Base-by-base conservation (phyloP, 2,113 vertebrate species). In the Albula glossodonta region DNA sequence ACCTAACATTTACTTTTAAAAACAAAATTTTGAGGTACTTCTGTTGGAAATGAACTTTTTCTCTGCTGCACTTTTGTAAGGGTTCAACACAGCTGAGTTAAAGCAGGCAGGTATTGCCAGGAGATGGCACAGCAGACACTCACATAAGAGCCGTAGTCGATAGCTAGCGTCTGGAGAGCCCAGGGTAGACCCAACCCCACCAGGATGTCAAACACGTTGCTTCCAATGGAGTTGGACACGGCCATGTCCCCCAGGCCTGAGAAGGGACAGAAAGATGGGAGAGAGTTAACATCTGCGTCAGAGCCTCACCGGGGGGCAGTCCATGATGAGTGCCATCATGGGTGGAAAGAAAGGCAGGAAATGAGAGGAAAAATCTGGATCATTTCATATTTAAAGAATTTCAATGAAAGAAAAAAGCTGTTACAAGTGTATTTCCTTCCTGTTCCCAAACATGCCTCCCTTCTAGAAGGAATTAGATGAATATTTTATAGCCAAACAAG, bases 181-280 rank as follows among this genome's bases (percentile, higher is more conserved):
- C 98, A 99, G 0, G 98, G 98, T 41, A 99, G 96, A 13, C 98
- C 98, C 0, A 99, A 95, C 17, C 98, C 98, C 19, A 99, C 96
- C 86, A 99, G 91, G 92, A 99, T 99, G 93, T 99, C 98, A 87
- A 99, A 99, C 70, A 99, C 98, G 7, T 99, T 99, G 94, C 98
- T 99, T 88, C 98, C 98, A 0, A 99, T 99, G 89, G 98, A 99
- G 93, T 99, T 99, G 56, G 98, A 99, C 77, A 99, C 97, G 0
- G 98, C 98, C 98, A 99, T 99, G 89, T 99, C 98, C 2, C 98
- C 98, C 96, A 99, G 96, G 78, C 98, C 98, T 99, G 88, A 31
- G 11, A 87, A 66, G 88, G 49, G 86, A n/a, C 86, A 81, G 87
- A 92, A n/a, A 77, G 77, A 81, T 51, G 74, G 84, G 74, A 9